A percentile compares a stretch with the other conserved stretches of the same genome.
Evolutionary conservation across 2,888 invertebrate species (phyloP).

Genomic region (Griposia aprilina): DNA sequence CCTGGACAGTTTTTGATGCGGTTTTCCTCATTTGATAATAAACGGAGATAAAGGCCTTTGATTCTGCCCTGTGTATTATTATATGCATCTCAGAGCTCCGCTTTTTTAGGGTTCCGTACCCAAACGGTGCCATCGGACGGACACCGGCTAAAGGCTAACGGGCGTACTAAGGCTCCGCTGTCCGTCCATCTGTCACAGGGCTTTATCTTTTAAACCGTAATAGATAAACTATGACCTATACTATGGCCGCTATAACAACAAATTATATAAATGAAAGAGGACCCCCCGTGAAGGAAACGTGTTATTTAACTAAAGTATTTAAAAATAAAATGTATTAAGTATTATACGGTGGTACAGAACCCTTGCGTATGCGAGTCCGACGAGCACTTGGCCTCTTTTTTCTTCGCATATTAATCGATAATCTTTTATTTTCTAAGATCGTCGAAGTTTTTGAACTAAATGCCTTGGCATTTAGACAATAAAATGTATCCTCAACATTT

Average conservation of each 20-base stretch:
- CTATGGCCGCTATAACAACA: no score
- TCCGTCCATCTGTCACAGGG: background rate
- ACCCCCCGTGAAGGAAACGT: no score
- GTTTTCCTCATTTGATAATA: conserved; percentile 45
- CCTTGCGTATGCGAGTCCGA: background rate
- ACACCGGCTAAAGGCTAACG: no score
- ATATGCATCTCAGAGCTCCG: conserved; percentile 10
- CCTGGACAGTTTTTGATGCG: conserved; percentile 37
- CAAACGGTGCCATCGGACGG: background rate
- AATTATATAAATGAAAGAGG: no score
- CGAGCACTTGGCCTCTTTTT: conserved; percentile 1
- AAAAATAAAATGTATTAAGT: background rate
- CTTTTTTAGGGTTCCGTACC: background rate
- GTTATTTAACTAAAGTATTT: background rate
- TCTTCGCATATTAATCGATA: conserved; percentile 29
- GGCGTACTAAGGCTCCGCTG: background rate
- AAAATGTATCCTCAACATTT: conserved; percentile 66
- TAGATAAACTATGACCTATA: background rate
- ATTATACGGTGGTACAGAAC: background rate
- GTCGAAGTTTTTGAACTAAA: conserved; percentile 51
- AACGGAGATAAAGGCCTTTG: conserved; percentile 12
- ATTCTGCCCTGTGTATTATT: conserved; percentile 28
- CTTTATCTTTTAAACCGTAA: background rate
- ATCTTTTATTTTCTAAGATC: conserved; percentile 16
- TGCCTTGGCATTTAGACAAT: conserved; percentile 64